phyloP scores from a whole-genome alignment of 2,888 invertebrate species.

The Lordiphosa andalusiaca region DNA sequence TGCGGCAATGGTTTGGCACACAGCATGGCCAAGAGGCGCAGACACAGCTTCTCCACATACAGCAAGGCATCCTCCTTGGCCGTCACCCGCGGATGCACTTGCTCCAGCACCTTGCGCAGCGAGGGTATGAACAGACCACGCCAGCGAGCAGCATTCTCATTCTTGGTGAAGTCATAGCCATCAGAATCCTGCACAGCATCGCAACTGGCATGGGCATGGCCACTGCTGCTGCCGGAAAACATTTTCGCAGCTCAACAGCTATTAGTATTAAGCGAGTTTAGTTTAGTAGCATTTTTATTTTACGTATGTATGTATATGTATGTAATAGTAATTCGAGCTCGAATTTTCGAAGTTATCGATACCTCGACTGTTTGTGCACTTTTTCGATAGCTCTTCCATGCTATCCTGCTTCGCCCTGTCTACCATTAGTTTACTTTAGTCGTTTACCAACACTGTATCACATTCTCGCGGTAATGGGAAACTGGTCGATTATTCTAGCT shows the following conservation, averaged over 20 bases:
- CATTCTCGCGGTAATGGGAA: too few relatives aligned
- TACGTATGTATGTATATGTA: not conserved
- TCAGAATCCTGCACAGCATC: slow-evolving; percentile 57
- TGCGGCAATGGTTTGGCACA: slow-evolving; percentile 92
- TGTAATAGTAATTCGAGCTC: too few relatives aligned
- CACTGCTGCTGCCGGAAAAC: slow-evolving; percentile 81
- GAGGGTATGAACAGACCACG: slow-evolving; percentile 93
- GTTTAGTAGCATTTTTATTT: too few relatives aligned
- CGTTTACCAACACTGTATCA: too few relatives aligned
- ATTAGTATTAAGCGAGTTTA: too few relatives aligned
- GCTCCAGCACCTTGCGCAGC: slow-evolving; percentile 93
- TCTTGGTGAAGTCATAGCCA: slow-evolving; percentile 89
- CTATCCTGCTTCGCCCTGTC: too few relatives aligned
- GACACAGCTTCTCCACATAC: slow-evolving; percentile 94
- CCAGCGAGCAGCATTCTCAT: slow-evolving; percentile 95
- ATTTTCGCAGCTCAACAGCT: slow-evolving; percentile 80
- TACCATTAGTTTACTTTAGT: too few relatives aligned
- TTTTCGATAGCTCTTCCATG: too few relatives aligned
- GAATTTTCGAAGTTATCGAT: too few relatives aligned
- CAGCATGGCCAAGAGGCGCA: slow-evolving; percentile 92
- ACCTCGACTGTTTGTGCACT: too few relatives aligned
- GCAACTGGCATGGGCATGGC: slow-evolving; percentile 44
- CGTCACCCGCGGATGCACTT: slow-evolving; percentile 92
- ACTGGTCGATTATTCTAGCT: too few relatives aligned
- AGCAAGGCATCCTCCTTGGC: slow-evolving; percentile 94